These are phyloP conservation scores for Hirtodrosophila histrioides DNA, from an alignment of 2,888 invertebrate genomes.

Conservation along the genomic window DNA sequence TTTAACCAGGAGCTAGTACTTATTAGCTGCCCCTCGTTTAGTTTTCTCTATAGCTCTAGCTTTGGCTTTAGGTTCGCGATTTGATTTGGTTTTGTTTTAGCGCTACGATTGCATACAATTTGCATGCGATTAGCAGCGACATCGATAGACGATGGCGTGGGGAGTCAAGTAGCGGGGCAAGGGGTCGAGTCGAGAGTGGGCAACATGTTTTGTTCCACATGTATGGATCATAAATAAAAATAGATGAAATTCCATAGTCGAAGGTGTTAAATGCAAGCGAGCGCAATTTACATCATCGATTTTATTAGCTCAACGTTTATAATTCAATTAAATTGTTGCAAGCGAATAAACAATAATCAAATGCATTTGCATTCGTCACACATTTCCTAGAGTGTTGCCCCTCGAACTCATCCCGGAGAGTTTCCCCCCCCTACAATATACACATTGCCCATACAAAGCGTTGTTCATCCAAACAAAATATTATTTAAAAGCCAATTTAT, in stretches of 20 bases:
- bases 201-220: slow-evolving; percentile 49
- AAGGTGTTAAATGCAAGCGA: slow-evolving; percentile 79
- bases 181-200: slow-evolving; percentile 8
- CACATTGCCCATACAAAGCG: too few relatives aligned
- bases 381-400: too few relatives aligned
- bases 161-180: not conserved
- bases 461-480: too few relatives aligned
- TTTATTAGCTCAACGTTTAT: slow-evolving; percentile 79
- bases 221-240: slow-evolving; percentile 63
- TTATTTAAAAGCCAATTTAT: too few relatives aligned
- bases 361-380: not conserved
- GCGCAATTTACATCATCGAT: slow-evolving; percentile 82
- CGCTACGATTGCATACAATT: slow-evolving; percentile 68
- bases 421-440: too few relatives aligned
- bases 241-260: slow-evolving; percentile 73
- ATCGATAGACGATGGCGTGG: slow-evolving; percentile 1
- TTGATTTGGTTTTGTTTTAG: slow-evolving; percentile 53
- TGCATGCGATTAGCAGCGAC: slow-evolving; percentile 63
- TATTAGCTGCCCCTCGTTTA: slow-evolving; percentile 5
- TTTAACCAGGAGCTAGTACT: not conserved
- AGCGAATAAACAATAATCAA: slow-evolving; percentile 23
- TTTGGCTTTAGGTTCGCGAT: slow-evolving; percentile 12
- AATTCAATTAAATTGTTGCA: slow-evolving; percentile 72
- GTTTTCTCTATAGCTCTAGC: slow-evolving; percentile 3
- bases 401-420: too few relatives aligned